A percentile compares a stretch with the other conserved stretches of the same genome.
phyloP scores from a whole-genome alignment of 2,797 vertebrate genomes.

The Hozukius guyotensis region DNA sequence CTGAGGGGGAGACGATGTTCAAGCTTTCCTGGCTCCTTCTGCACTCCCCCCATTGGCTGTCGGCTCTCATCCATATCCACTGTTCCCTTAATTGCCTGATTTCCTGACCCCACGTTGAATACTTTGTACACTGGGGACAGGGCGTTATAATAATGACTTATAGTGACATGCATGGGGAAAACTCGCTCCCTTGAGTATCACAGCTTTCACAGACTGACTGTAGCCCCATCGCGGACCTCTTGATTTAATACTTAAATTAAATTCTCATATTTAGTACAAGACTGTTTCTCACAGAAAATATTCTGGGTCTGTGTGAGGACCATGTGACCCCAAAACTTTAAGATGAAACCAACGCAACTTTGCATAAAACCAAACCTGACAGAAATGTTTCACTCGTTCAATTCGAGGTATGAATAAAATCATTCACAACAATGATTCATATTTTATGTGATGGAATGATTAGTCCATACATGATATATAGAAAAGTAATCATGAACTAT shows the following conservation, averaged over 20 bases:
- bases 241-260: slow-evolving; percentile 49
- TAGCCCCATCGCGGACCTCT: slow-evolving; percentile 15
- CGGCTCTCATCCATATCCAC: slow-evolving; percentile 69
- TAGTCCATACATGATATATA: background rate
- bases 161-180: slow-evolving; percentile 64
- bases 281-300: background rate
- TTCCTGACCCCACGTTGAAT: slow-evolving; percentile 60
- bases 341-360: background rate
- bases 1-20: slow-evolving; percentile 59
- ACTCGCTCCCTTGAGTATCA: slow-evolving; percentile 49
- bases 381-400: background rate
- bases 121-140: slow-evolving; percentile 51
- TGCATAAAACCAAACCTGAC: background rate
- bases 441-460: background rate
- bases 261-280: slow-evolving; percentile 14
- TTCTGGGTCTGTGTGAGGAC: background rate
- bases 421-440: background rate
- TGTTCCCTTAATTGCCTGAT: slow-evolving; percentile 72
- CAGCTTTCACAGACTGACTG: slow-evolving; percentile 18
- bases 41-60: slow-evolving; percentile 74
- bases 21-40: slow-evolving; percentile 65
- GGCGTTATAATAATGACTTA: slow-evolving; percentile 71
- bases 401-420: background rate
- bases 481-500: background rate
- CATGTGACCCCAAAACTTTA: background rate